Base-by-base conservation (phyloP, 2,113 vertebrate species). In the Pseudorectes ferrugineus region DNA sequence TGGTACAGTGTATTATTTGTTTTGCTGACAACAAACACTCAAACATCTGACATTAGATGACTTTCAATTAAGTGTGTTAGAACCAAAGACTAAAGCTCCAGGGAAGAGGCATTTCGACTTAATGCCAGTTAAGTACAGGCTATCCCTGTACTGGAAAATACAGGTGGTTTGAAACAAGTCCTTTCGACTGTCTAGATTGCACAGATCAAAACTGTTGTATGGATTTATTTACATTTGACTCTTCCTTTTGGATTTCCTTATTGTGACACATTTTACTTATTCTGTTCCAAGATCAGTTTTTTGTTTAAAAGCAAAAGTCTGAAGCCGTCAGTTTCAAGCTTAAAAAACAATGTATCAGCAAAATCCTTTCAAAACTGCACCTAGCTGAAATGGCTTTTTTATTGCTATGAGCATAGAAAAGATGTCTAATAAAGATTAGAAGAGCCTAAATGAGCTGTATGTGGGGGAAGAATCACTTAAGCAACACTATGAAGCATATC, bases 21-120 rank as follows among this genome's bases (percentile, higher is more conserved):
- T 97, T 96, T 94, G 75, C 96, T 97, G 96, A 95, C 95, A 97
- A 95, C 46, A 97, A 94, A 91, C 78, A 63, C 51, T 90, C 92
- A 95, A 81, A 75, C 52, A 95, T 94, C 68, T 97, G 95, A 97
- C 91, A 92, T 95, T 92, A 91, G 92, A 95, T 97, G 95, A 96
- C 89, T 98, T 98, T 97, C 95, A 97, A 95, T 97, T 97, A 97
- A 72, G 25, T 78, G 35, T 80, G 77, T 95, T 89, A 91, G 90
- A 96, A 49, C 55, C 76, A 70, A 78, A 96, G 83, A 79, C 76
- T 93, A 87, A 95, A 96, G 63, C 91, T 97, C 89, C 81, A 76
- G 86, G 94, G 90, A 97, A 94, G 63, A 96, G 19, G 15, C 19
- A 88, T 94, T 97, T 97, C 3, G 1, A 93, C 89, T 94, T 93